Base-by-base conservation (phyloP, 1,140 invertebrate genomes). In the Onthophagus taurus region DNA sequence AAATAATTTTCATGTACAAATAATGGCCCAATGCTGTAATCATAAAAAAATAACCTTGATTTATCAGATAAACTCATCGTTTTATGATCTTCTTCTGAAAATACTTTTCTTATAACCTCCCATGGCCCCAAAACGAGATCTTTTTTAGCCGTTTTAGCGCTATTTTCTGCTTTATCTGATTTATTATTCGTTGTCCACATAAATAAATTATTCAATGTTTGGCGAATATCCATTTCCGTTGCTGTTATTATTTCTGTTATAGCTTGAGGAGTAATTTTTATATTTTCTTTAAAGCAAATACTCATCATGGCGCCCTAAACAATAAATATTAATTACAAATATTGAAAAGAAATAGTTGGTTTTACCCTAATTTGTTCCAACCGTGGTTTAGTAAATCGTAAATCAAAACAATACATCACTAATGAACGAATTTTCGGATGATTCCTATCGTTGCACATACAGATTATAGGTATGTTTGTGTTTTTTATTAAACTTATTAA, bases 1-100 rank as follows among this genome's bases (percentile, higher is more conserved):
- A 89, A 69, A 71, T 99, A 99, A 70, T 99, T 99, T 64, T 99
- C 95, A 61, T 98, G 92, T 0, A 99, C 89, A 70, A 99, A 99
- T 13, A 99, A 70, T 6, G 94, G 89, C 3, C 81, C 82, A 45
- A 99, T 76, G 58, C 79, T 92, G 67, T 99, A 99, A 70, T 99
- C 97, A 51, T 91, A 81, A 68, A 99, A 99, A 68, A 98, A 99
- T 29, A 99, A 66, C 59, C 89, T 84, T 33, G 79, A 82, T 67
- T 93, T 96, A 54, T 97, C 89, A 52, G 80, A 69, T 2, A 93
- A 69, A 11, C 67, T 77, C 87, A 93, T 95, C 1, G 67, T 72
- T 53, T 82, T 81, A 51, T 91, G 83, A 42, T 92, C 85, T 24
- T 83, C 76, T 14, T 78, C 72, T 18, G 79, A 81, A 64, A 98